Percentiles rank a stretch among this genome's conserved stretches.
Conservation (phyloP, 2,797 vertebrate genomes). For the Chromobotia macracanthus region DNA sequence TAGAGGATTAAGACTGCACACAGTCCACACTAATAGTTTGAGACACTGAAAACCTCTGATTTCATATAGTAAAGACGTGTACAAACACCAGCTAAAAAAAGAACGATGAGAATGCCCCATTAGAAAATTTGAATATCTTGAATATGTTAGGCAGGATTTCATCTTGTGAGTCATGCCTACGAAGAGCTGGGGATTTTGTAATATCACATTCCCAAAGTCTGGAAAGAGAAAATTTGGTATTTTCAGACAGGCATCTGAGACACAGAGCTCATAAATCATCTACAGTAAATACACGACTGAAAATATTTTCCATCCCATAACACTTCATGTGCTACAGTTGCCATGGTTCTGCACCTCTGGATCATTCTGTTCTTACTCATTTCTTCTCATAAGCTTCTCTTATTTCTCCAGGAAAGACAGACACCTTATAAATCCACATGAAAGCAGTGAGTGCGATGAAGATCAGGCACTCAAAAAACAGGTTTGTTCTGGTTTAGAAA, state of each 20-base stretch:
- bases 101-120: background rate
- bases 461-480: constrained; percentile 24
- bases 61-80: no score
- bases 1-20: no score
- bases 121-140: background rate
- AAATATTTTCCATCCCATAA: constrained; percentile 20
- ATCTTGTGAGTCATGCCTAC: background rate
- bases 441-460: background rate
- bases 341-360: constrained; percentile 3
- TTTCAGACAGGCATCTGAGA: background rate
- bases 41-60: no score
- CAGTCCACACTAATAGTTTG: no score
- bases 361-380: constrained; percentile 20
- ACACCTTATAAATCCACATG: constrained; percentile 1
- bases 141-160: background rate
- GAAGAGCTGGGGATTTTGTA: background rate
- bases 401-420: constrained; percentile 8
- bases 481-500: constrained; percentile 38
- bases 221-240: background rate
- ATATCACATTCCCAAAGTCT: background rate
- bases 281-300: background rate
- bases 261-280: constrained; percentile 4
- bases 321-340: background rate
- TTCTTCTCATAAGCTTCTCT: constrained; percentile 2
- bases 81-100: background rate